Evolutionary conservation across 2,888 invertebrate species (phyloP), one percentile per base, ranked within the genome.

Genomic region (Cephus rjabovi): DNA sequence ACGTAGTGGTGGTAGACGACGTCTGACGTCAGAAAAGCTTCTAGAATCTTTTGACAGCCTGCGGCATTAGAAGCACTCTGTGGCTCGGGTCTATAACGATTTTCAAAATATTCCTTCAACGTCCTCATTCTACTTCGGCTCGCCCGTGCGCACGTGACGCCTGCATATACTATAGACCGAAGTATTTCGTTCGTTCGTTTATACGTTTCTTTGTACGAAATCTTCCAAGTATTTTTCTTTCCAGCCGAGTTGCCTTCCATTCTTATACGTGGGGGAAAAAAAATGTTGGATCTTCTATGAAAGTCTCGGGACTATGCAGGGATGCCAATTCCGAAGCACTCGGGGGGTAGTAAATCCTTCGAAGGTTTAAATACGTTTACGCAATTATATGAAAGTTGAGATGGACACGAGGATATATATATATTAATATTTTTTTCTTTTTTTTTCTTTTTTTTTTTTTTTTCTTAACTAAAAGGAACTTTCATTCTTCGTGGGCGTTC

Each of bases 391-490:
- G 56, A 9, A 23, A 56, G 23, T 23, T 56, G 56, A 9, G 23
- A 56, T 56, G 56, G 9, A 56, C 56, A 23, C 23, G 1, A 56
- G 9, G 2, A n/a, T 37, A 15, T 33, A 15, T 70, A 9, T 56
- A 56, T 40, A 40, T 33, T 33, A 33, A 33, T 33, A 33, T 33
- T 33, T 33, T 33, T 33, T 33, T 33, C 15, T 6, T 37, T 15
- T 37, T 15, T 33, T 33, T 33, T 40, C 6, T 37, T 15, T 37
- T 15, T 40, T 1, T 40, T 40, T 15, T 23, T 56, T 56, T 56
- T 56, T 56, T 56, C 77, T 75, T 77, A 78, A 79, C 83, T 80
- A 81, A 82, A 81, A 81, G 80, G 79, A 83, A 82, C 9, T 40
- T 2, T 15, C 31, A 33, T 23, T 40, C 74, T 40, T 34, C 71